Base-by-base conservation (phyloP, 2,797 vertebrate species). In the Pangasius djambal region DNA sequence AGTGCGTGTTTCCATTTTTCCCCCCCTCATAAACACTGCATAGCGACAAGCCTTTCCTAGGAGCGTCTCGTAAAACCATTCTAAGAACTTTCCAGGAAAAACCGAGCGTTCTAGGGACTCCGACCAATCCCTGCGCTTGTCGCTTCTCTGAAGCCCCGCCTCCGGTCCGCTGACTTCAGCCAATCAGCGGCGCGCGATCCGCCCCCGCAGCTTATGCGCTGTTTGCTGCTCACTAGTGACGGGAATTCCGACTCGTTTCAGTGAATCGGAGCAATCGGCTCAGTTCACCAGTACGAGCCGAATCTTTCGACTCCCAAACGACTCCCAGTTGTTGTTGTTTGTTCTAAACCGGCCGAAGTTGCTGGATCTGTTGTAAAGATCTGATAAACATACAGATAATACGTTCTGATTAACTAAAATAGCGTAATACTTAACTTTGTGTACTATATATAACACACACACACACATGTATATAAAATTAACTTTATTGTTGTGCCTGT, bases 41-140 rank as follows among this genome's bases (percentile, higher is more conserved):
- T 48, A 55, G 57, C 20, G 50, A 87, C 69, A 67, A 87, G 63
- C 74, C 48, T 70, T 40, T 88, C 61, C 87, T 65, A 63, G 59
- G 70, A 55, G 87, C 63, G 85, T 89, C 88, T 85, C 31, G 22
- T 93, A 93, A 95, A 96, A 92, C 16, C 83, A 93, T 97, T 97
- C 96, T 96, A 96, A 95, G 96, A 96, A 96, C 96, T 86, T 86
- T 86, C 85, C 72, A 86, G 72, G 85, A 86, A 86, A 86, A 85
- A 86, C 13, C 37, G 15, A 77, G 72, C 85, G 85, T 20, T 70
- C 83, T 25, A 77, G 7, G 72, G 85, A 86, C 37, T 48, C 57
- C 16, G 57, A 63, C 85, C 85, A 86, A 86, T 86, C 85, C 34
- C 37, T 22, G 37, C 15, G 28, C 57, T 31, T 15, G 18, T 70